A percentile compares a stretch with the other conserved stretches of the same genome.
Evolutionary conservation across 2,797 vertebrate species (phyloP).

Genomic region (Synaphobranchus kaupii): DNA sequence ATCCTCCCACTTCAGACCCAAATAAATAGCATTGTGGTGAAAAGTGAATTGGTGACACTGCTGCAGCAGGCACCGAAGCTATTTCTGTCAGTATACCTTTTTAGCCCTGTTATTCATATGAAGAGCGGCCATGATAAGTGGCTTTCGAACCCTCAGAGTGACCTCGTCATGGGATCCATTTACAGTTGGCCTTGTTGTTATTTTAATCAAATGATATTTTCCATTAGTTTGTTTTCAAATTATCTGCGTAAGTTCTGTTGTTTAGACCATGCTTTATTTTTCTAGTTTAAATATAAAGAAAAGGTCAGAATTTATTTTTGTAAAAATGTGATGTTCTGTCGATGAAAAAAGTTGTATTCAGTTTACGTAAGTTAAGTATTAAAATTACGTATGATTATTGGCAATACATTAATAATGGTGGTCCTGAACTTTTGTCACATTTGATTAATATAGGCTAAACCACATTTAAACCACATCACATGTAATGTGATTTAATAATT

Average conservation of each 20-base stretch:
- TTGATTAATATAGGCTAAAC: no score
- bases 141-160: background rate
- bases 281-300: background rate
- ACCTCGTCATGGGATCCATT: background rate
- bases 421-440: background rate
- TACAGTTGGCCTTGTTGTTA: background rate
- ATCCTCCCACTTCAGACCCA: slow-evolving; percentile 67
- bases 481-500: no score
- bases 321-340: background rate
- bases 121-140: slow-evolving; percentile 43
- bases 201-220: background rate
- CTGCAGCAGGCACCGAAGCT: slow-evolving; percentile 28
- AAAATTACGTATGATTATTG: background rate
- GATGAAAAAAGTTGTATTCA: background rate
- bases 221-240: background rate
- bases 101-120: slow-evolving; percentile 42
- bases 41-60: background rate
- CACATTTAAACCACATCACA: no score
- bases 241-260: background rate
- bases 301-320: background rate
- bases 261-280: background rate
- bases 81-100: slow-evolving; percentile 46
- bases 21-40: slow-evolving; percentile 59
- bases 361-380: background rate
- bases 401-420: slow-evolving; percentile 7